These are phyloP conservation scores for Drosophila mayaguana DNA, from an alignment of 2,888 invertebrate genomes.

Conservation along the genomic window DNA sequence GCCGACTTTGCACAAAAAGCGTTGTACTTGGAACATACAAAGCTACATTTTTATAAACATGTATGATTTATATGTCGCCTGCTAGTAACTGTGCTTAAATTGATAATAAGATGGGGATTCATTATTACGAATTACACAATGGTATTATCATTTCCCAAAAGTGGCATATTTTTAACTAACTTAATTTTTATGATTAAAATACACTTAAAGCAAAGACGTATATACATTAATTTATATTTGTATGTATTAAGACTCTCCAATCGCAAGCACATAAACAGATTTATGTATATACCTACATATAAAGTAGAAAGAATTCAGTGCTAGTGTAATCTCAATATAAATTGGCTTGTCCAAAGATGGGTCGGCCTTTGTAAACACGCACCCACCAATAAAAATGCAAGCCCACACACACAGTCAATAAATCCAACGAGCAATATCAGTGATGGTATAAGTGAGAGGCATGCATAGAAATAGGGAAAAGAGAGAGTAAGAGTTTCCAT, in stretches of 20 bases:
- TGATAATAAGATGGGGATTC: no score
- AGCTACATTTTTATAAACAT: no score
- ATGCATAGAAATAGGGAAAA: constrained; percentile 27
- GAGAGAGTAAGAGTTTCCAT: constrained; percentile 51
- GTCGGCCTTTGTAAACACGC: constrained; percentile 43
- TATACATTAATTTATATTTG: not conserved
- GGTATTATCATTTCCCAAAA: no score
- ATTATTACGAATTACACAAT: no score
- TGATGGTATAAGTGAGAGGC: constrained; percentile 50
- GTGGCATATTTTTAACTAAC: no score
- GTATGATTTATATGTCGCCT: no score
- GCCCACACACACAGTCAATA: constrained; percentile 1
- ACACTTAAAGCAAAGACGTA: no score
- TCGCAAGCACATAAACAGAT: not conserved
- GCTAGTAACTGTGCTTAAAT: no score
- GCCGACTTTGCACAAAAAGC: no score
- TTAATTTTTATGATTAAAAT: no score
- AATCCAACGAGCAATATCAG: constrained; percentile 29
- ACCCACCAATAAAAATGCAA: constrained; percentile 38
- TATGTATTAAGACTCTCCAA: not conserved
- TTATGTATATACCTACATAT: not conserved
- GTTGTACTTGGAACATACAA: no score
- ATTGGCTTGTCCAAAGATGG: constrained; percentile 41
- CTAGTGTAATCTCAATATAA: constrained; percentile 53
- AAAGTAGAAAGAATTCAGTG: constrained; percentile 8